Percentiles rank a stretch among this genome's conserved stretches.
Conservation (phyloP, 2,113 vertebrate genomes). For the Carassius carassius region DNA sequence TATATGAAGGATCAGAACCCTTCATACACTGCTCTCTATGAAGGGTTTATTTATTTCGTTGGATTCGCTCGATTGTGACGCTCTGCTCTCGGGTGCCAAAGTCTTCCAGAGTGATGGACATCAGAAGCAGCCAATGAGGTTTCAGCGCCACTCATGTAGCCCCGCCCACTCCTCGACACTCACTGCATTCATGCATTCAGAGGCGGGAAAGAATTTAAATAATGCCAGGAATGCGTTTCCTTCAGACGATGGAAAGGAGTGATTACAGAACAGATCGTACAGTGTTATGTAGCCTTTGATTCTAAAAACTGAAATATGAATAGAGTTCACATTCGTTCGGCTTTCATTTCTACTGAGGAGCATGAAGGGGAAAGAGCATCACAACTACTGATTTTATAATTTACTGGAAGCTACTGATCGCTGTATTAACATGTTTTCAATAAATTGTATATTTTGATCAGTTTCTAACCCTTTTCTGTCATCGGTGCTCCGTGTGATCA, state of each 20-base stretch:
- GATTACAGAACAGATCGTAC: neutral
- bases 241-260: neutral
- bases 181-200: neutral
- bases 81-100: constrained; percentile 25
- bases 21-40: neutral
- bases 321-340: neutral
- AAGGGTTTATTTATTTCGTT: neutral
- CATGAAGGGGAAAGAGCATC: constrained; percentile 53
- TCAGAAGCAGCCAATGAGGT: constrained; percentile 10
- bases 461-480: constrained; percentile 2
- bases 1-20: neutral
- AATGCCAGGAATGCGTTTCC: neutral
- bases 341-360: constrained; percentile 6
- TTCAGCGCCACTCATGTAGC: neutral
- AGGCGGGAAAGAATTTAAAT: neutral
- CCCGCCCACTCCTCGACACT: neutral
- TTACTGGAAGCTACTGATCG: constrained; percentile 74
- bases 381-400: constrained; percentile 81
- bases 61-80: neutral
- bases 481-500: neutral
- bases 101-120: neutral
- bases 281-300: constrained; percentile 19
- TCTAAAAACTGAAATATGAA: neutral
- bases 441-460: constrained; percentile 82
- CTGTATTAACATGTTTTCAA: constrained; percentile 80